A percentile compares a stretch with the other conserved stretches of the same genome.
Conservation (phyloP, 2,888 invertebrate genomes). For the Synergus laeviventris region DNA sequence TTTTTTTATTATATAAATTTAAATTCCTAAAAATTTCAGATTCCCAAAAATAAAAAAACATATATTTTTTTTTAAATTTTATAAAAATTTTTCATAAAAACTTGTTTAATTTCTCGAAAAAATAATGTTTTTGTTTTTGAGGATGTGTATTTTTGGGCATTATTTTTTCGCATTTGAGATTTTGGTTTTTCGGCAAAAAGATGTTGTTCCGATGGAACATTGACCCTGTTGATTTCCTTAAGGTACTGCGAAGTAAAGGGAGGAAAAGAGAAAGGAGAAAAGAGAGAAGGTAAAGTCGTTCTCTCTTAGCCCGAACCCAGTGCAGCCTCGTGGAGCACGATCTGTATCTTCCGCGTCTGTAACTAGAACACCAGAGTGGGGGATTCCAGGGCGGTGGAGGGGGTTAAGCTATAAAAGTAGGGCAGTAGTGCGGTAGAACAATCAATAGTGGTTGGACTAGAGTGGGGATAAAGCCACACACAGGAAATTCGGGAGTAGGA, state of each 20-base stretch:
- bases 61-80: no score
- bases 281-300: conserved; percentile 15
- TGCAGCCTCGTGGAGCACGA: conserved; percentile 41
- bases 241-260: conserved; percentile 6
- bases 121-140: no score
- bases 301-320: conserved; percentile 16
- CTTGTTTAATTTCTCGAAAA: no score
- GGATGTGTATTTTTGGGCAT: no score
- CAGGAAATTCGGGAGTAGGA: conserved; percentile 42
- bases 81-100: no score
- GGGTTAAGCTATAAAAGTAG: conserved; percentile 70
- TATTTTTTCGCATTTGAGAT: no score
- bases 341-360: conserved; percentile 53
- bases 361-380: conserved; percentile 46
- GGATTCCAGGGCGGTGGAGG: conserved; percentile 48
- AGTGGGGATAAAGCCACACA: conserved; percentile 63
- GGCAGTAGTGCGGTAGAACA: conserved; percentile 74
- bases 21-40: no score
- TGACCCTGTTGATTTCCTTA: conserved; percentile 22
- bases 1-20: no score
- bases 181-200: background rate
- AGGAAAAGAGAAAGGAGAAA: conserved; percentile 23
- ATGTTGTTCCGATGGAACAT: conserved; percentile 18
- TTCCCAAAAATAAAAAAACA: no score
- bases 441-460: conserved; percentile 72